A percentile compares a stretch with the other conserved stretches of the same genome.
phyloP scores from a whole-genome alignment of 2,797 vertebrate species.

The Podarcis siculus region DNA sequence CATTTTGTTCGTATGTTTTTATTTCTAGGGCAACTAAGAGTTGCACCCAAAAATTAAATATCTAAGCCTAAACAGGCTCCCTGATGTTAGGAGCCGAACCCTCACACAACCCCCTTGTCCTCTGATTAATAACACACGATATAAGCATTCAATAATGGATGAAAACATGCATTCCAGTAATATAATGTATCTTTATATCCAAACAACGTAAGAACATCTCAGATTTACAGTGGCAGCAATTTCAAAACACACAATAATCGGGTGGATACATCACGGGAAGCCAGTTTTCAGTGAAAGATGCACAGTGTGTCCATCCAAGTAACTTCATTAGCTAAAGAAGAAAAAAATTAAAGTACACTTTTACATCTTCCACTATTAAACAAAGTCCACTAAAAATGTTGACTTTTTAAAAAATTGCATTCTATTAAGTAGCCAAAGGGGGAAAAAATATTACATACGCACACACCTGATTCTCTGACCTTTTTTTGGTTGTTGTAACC shows the following conservation, averaged over 20 bases:
- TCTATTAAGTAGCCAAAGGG: background rate
- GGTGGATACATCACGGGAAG: slow-evolving; percentile 95
- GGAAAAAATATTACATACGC: background rate
- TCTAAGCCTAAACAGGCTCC: slow-evolving; percentile 45
- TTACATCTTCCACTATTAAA: background rate
- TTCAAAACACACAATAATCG: slow-evolving; percentile 94
- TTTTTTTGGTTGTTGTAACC: background rate
- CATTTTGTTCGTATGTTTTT: slow-evolving; percentile 8
- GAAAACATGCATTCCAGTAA: slow-evolving; percentile 81
- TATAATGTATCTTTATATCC: slow-evolving; percentile 71
- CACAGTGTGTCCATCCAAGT: slow-evolving; percentile 93
- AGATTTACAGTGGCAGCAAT: slow-evolving; percentile 57
- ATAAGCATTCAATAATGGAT: slow-evolving; percentile 73
- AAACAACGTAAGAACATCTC: slow-evolving; percentile 74
- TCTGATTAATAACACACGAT: slow-evolving; percentile 80
- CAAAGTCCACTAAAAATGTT: background rate
- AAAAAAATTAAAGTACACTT: background rate
- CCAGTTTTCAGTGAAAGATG: slow-evolving; percentile 93
- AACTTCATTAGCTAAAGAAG: slow-evolving; percentile 89
- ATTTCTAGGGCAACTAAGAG: background rate
- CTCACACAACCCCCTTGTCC: slow-evolving; percentile 69
- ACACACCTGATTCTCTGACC: no score
- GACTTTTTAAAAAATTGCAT: background rate
- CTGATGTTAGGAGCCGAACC: slow-evolving; percentile 58
- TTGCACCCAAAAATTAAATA: background rate